Percentiles rank a stretch among this genome's conserved stretches.
These are phyloP conservation scores for Byasa hedistus DNA, from an alignment of 2,888 invertebrate genomes.

Conservation along the genomic window DNA sequence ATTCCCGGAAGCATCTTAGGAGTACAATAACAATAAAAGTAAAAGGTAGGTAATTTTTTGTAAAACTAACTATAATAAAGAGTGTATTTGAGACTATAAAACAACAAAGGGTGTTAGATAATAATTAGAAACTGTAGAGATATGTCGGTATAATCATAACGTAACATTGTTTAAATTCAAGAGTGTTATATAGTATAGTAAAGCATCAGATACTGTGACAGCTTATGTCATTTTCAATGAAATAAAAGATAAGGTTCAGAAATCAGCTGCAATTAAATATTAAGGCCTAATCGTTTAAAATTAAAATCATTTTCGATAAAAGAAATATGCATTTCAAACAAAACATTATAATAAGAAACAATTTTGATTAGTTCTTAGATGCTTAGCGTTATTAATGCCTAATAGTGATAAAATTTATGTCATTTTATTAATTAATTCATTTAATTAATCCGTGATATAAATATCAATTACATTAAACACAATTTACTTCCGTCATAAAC, in stretches of 20 bases:
- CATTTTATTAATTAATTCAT: too few relatives aligned
- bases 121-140: slow-evolving; percentile 10
- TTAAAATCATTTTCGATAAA: too few relatives aligned
- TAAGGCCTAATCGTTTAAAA: too few relatives aligned
- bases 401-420: too few relatives aligned
- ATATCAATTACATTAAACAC: too few relatives aligned
- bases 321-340: too few relatives aligned
- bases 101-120: slow-evolving; percentile 14
- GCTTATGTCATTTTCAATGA: background rate
- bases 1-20: slow-evolving; percentile 92
- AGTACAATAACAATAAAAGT: background rate
- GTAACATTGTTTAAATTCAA: slow-evolving; percentile 4
- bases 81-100: slow-evolving; percentile 5
- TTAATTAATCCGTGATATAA: too few relatives aligned
- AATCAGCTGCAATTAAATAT: too few relatives aligned
- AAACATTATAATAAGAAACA: too few relatives aligned
- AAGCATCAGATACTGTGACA: background rate
- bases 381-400: too few relatives aligned
- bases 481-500: too few relatives aligned
- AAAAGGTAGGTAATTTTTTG: background rate
- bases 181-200: background rate
- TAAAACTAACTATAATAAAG: background rate
- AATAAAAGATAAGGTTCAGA: background rate
- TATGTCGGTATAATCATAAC: slow-evolving; percentile 12
- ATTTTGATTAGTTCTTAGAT: too few relatives aligned